Conservation (phyloP, 2,113 vertebrate genomes). For the Tapirus terrestris region DNA sequence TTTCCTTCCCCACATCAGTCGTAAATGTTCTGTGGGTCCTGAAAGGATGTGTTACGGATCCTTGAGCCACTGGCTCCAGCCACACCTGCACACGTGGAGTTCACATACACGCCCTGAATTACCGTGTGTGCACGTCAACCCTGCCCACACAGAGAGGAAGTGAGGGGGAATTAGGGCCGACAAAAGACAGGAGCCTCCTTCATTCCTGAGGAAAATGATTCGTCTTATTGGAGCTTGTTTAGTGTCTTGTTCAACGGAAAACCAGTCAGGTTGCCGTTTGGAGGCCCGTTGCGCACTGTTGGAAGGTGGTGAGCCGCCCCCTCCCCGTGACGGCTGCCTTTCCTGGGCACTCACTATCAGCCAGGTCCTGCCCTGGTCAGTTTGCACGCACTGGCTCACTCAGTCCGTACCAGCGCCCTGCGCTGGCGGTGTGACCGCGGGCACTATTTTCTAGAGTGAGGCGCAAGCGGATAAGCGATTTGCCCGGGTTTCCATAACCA, state of each 20-base stretch:
- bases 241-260: not conserved
- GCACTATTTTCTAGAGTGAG: not conserved
- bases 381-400: too few species aligned
- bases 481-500: too few species aligned
- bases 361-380: rapidly evolving
- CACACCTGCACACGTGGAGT: conserved; percentile 35
- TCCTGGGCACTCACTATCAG: rapidly evolving
- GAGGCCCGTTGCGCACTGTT: rapidly evolving
- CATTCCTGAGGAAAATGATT: not conserved
- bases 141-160: not conserved
- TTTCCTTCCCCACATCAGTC: conserved; percentile 58
- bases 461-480: rapidly evolving
- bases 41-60: conserved; percentile 12
- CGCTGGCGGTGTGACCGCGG: not conserved
- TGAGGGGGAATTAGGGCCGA: too few species aligned
- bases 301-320: not conserved
- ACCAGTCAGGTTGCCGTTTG: not conserved
- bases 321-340: rapidly evolving
- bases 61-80: not conserved
- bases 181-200: not conserved
- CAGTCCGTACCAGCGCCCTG: rapidly evolving
- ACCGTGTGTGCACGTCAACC: not conserved
- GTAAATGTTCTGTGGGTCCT: conserved; percentile 53
- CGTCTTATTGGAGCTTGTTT: not conserved
- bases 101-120: not conserved